These are phyloP conservation scores for Gymnogyps californianus DNA, from an alignment of 2,113 vertebrate genomes.

Conservation along the genomic window DNA sequence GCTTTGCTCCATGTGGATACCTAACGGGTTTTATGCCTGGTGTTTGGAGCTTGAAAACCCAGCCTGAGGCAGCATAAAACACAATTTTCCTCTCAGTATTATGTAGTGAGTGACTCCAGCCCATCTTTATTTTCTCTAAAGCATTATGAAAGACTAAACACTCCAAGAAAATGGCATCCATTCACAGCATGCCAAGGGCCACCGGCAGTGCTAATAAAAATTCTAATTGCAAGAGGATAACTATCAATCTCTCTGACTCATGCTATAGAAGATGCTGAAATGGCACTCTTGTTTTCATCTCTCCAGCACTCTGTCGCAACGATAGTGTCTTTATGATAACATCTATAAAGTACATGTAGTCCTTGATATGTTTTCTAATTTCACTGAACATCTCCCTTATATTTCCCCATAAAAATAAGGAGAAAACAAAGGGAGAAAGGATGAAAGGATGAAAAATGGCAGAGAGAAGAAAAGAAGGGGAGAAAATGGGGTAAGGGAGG, in stretches of 20 bases:
- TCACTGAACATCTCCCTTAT: background rate
- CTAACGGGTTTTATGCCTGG: background rate
- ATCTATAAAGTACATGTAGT: background rate
- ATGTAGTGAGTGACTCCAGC: background rate
- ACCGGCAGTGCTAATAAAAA: constrained; percentile 22
- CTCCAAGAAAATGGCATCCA: constrained; percentile 31
- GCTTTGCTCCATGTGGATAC: background rate
- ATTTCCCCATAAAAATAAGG: background rate
- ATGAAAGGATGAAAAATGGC: background rate
- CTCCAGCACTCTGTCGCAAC: background rate
- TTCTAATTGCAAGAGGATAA: constrained; percentile 41
- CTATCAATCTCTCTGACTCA: constrained; percentile 50
- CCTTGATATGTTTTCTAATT: background rate
- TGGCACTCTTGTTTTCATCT: constrained; percentile 25
- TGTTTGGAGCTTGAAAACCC: background rate
- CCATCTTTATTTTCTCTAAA: constrained; percentile 8
- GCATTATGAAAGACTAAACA: constrained; percentile 12
- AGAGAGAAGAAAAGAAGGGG: background rate
- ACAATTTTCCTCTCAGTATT: background rate
- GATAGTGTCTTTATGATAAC: background rate
- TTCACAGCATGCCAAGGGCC: constrained; percentile 25
- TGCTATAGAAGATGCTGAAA: constrained; percentile 54
- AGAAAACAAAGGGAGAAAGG: background rate
- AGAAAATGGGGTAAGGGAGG: background rate
- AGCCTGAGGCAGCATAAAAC: background rate